A percentile compares a stretch with the other conserved stretches of the same genome.
Evolutionary conservation across 2,797 vertebrate species (phyloP).

Genomic region (Gymnoscopelus microlampas): DNA sequence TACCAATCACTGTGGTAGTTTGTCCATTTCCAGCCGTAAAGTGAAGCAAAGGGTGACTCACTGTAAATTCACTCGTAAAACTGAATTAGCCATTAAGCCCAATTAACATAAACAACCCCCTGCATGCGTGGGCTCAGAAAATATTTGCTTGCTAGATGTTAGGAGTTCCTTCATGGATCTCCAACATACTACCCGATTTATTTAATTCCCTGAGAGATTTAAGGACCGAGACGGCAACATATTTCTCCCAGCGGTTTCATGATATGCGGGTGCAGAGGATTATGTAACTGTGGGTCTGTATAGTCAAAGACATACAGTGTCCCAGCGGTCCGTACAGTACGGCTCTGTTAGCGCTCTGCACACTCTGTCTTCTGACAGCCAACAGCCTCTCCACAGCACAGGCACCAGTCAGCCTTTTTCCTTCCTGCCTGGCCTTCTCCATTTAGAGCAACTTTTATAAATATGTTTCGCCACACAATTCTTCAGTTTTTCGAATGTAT

Average conservation of each 20-base stretch:
- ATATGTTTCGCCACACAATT: too few species aligned
- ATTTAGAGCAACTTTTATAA: too few species aligned
- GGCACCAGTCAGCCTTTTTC: constrained; percentile 43
- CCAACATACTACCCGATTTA: constrained; percentile 11
- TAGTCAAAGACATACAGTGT: constrained; percentile 76
- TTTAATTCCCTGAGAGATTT: constrained; percentile 38
- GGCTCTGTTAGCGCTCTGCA: constrained; percentile 66
- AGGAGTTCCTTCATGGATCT: constrained; percentile 8
- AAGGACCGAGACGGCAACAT: constrained; percentile 22
- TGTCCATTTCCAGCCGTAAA: background rate
- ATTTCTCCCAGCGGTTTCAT: constrained; percentile 50
- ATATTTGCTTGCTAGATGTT: background rate
- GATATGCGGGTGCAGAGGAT: constrained; percentile 47
- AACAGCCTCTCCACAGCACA: constrained; percentile 43
- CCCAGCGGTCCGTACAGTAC: constrained; percentile 68
- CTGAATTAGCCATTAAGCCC: background rate
- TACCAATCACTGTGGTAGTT: background rate
- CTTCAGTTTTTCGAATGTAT: too few species aligned
- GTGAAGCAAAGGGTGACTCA: background rate
- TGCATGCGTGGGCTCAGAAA: background rate
- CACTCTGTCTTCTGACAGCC: constrained; percentile 34
- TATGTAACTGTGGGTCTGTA: constrained; percentile 62
- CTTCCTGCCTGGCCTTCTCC: constrained; percentile 52
- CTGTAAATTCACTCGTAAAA: background rate
- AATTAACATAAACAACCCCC: background rate